A percentile compares a stretch with the other conserved stretches of the same genome.
Conservation (phyloP, 2,113 vertebrate genomes). For the crab-eating macaque (Macaca fascicularis) region T2T-MFA8v1.1 NC_088386.1:13082001-13082500, state of each 20-base stretch:
- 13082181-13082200: background rate
- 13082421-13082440: background rate
- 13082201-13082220: background rate
- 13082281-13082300: background rate
- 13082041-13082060: background rate
- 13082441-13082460: constrained; percentile 35
- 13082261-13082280: background rate
- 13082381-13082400: background rate
- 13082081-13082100: background rate
- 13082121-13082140: background rate
- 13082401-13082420: background rate
- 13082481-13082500: constrained; percentile 79
- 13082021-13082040: background rate
- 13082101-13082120: background rate
- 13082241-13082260: background rate
- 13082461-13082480: constrained; percentile 74
- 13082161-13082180: background rate
- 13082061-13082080: background rate
- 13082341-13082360: background rate
- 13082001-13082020: no score
- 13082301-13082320: background rate
- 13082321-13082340: background rate
- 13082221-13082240: background rate
- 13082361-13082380: background rate
- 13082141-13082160: background rate